These are phyloP conservation scores for Anguilla obscura DNA, from an alignment of 2,797 vertebrate genomes.

Conservation along the genomic window DNA sequence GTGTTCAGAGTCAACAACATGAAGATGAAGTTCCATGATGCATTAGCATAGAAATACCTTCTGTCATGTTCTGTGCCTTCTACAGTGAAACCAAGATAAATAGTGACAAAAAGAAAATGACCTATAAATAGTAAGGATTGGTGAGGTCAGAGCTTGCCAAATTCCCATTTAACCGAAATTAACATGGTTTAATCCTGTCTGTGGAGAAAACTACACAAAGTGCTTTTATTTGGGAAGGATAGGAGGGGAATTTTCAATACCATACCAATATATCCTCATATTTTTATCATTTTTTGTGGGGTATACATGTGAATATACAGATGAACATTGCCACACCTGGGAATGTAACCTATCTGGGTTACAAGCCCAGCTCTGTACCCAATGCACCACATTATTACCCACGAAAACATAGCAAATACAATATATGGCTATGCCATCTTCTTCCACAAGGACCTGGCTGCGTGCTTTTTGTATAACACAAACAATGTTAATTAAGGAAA, in stretches of 20 bases:
- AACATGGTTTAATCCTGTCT: constrained; percentile 51
- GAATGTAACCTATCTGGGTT: neutral
- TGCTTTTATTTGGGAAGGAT: constrained; percentile 58
- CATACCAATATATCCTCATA: neutral
- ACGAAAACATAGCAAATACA: neutral
- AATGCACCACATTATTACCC: neutral
- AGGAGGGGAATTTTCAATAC: constrained; percentile 26
- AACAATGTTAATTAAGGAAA: neutral
- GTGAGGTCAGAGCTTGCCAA: constrained; percentile 14
- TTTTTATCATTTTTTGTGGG: neutral
- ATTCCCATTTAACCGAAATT: constrained; percentile 61
- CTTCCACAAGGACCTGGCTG: neutral
- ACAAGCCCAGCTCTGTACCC: neutral
- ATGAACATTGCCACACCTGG: neutral
- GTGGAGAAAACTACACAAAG: constrained; percentile 43
- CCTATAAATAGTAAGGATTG: constrained; percentile 58
- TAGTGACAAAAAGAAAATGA: constrained; percentile 58
- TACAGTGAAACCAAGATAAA: constrained; percentile 59
- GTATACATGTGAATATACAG: no score
- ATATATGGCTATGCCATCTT: neutral
- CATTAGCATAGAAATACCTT: constrained; percentile 60
- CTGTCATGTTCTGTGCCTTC: constrained; percentile 51
- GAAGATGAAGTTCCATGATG: constrained; percentile 26
- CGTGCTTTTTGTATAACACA: neutral
- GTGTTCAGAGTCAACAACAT: neutral